Conservation (phyloP, 2,113 vertebrate genomes). For the Scalopus aquaticus region DNA sequence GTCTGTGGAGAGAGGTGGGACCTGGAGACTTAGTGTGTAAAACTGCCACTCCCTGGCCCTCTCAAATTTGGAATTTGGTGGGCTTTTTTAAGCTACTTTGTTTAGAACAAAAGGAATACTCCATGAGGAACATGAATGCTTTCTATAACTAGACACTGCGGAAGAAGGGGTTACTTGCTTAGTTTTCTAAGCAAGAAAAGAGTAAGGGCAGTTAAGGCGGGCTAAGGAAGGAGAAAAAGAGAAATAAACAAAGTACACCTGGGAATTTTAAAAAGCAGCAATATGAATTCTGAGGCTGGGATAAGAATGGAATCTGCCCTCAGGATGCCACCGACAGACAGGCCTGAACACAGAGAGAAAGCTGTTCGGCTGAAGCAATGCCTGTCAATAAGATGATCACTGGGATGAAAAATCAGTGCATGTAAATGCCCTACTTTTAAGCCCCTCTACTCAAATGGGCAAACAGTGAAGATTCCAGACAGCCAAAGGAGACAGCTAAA, state of each 20-base stretch:
- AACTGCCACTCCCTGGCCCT: not conserved
- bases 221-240: not conserved
- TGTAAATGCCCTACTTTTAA: slow-evolving; percentile 83
- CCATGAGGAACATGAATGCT: not conserved
- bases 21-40: slow-evolving; percentile 50
- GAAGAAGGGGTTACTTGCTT: not conserved
- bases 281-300: slow-evolving; percentile 56
- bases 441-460: slow-evolving; percentile 38
- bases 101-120: slow-evolving; percentile 28
- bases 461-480: slow-evolving; percentile 64
- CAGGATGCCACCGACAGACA: slow-evolving; percentile 80
- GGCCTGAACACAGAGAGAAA: slow-evolving; percentile 78
- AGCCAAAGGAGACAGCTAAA: slow-evolving; percentile 33
- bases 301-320: slow-evolving; percentile 85
- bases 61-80: slow-evolving; percentile 27
- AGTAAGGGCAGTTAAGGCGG: not conserved
- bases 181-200: not conserved
- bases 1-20: slow-evolving; percentile 32
- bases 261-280: slow-evolving; percentile 76
- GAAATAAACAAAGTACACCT: slow-evolving; percentile 72
- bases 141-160: not conserved
- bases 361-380: slow-evolving; percentile 72
- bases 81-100: slow-evolving; percentile 25
- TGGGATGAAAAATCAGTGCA: slow-evolving; percentile 68
- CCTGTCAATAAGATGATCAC: slow-evolving; percentile 85